Evolutionary conservation across 2,113 vertebrate species (phyloP), one percentile per base, ranked within the genome.

Genomic region (Isichthys henryi): DNA sequence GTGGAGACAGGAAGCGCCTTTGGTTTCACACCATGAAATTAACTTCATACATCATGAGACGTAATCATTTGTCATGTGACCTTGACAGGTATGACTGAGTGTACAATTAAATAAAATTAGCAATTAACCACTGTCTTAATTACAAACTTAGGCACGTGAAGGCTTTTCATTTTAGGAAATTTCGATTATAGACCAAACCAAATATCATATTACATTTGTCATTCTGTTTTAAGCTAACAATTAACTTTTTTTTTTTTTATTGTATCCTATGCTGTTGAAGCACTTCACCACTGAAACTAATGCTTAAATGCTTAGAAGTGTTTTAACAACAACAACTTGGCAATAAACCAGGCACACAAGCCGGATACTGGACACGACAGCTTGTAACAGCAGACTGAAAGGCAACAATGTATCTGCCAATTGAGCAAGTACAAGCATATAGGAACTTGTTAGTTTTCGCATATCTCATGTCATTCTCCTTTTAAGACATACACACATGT

Each of bases 101-200:
- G 74, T 80, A 48, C 85, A 87, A 87, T 52, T 49, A 87, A 52
- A 53, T 87, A 5, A 53, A 87, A 87, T 87, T 87, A 87, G n/a
- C 50, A 87, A 87, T 56, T 35, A 87, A 87, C 27, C 85, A 56
- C 49, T 86, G 46, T 53, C 85, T 87, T 87, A 84, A 84, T 84
- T 48, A 53, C n/a, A 87, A 87, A 56, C n/a, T 35, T 39, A 87
- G 31, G 53, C n/a, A 8, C 2, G 85, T 87, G 31, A 17, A 31
- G 31, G 46, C 17, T 87, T 52, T 52, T 87, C 45, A 45, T 84
- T 84, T 84, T n/a, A 48, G 45, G 45, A 56, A 46, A 10, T 45
- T 45, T 46, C 19, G 48, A 84, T 46, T 84, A 48, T 39, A 87
- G 49, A 87, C 27, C 27, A 17, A 31, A 87, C n/a, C 48, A 53